Percentiles rank a stretch among this genome's conserved stretches.
Evolutionary conservation across 2,113 vertebrate species (phyloP).

Genomic region (Mus pahari): DNA sequence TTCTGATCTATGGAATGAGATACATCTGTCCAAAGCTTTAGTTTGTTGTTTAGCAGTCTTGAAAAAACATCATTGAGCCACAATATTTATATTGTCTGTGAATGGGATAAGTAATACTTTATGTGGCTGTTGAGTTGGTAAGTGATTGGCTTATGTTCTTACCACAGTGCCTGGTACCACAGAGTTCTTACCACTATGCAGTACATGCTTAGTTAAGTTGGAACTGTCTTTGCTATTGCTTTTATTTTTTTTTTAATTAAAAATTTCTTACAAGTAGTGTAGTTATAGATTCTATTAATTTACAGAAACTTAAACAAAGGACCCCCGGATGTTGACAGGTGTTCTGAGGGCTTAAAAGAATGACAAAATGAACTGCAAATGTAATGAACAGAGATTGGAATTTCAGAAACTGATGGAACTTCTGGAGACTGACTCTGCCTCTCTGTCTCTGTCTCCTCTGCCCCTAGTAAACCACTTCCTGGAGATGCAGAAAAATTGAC

Average conservation of each 20-base stretch:
- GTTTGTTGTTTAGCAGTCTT: background rate
- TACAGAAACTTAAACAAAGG: background rate
- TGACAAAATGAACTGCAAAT: background rate
- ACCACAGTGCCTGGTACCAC: background rate
- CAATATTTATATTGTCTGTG: background rate
- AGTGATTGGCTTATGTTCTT: background rate
- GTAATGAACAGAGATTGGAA: conserved; percentile 24
- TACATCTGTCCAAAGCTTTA: background rate
- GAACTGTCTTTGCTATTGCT: background rate
- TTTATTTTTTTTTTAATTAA: conserved; percentile 3
- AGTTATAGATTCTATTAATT: background rate
- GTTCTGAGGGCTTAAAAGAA: background rate
- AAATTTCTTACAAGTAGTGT: conserved; percentile 30
- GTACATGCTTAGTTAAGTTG: background rate
- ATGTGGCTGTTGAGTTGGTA: background rate
- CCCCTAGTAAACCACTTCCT: background rate
- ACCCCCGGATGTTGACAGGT: background rate
- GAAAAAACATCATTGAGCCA: background rate
- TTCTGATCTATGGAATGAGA: background rate
- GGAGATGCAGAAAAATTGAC: conserved; percentile 49
- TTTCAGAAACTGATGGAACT: background rate
- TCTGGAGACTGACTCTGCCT: background rate
- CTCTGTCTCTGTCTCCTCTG: background rate
- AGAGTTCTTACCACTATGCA: no score
- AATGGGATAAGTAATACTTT: background rate